phyloP scores from a whole-genome alignment of 1,140 invertebrate genomes.

The Gryon sp. region DNA sequence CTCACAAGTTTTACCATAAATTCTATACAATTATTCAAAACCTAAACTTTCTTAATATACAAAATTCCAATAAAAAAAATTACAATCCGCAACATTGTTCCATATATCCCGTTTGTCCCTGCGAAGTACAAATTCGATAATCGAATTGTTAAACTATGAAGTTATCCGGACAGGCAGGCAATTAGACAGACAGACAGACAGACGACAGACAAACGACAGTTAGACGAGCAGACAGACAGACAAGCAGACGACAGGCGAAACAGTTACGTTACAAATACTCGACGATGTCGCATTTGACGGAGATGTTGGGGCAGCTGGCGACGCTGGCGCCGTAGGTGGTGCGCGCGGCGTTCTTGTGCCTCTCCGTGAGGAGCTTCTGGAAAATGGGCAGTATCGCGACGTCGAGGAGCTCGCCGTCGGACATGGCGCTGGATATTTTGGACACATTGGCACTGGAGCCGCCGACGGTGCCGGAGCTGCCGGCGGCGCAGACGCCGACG shows the following conservation, averaged over 20 bases:
- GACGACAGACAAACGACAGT: conserved; percentile 8
- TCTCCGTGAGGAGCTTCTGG: conserved; percentile 91
- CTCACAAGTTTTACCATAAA: too few species aligned
- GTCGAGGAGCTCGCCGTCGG: conserved; percentile 90
- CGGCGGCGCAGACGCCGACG: conserved; percentile 62
- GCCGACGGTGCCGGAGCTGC: conserved; percentile 66
- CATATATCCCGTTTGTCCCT: too few species aligned
- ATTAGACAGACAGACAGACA: conserved; percentile 7
- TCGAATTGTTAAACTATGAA: too few species aligned
- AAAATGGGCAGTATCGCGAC: conserved; percentile 93
- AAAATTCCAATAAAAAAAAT: too few species aligned
- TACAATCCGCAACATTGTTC: too few species aligned
- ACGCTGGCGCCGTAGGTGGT: conserved; percentile 85
- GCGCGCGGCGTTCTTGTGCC: conserved; percentile 85
- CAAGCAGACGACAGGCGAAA: conserved; percentile 46
- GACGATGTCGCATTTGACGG: conserved; percentile 97
- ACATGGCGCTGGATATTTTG: conserved; percentile 88
- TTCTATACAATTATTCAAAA: too few species aligned
- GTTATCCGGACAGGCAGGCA: conserved; percentile 38
- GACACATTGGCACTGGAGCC: conserved; percentile 74
- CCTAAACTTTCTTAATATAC: too few species aligned
- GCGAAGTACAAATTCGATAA: too few species aligned
- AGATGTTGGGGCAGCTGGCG: conserved; percentile 94
- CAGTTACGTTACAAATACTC: conserved; percentile 88
- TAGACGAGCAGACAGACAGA: conserved; percentile 49